Conservation (phyloP, 2,888 invertebrate genomes). For the Caenorhabditis drosophilae region DNA sequence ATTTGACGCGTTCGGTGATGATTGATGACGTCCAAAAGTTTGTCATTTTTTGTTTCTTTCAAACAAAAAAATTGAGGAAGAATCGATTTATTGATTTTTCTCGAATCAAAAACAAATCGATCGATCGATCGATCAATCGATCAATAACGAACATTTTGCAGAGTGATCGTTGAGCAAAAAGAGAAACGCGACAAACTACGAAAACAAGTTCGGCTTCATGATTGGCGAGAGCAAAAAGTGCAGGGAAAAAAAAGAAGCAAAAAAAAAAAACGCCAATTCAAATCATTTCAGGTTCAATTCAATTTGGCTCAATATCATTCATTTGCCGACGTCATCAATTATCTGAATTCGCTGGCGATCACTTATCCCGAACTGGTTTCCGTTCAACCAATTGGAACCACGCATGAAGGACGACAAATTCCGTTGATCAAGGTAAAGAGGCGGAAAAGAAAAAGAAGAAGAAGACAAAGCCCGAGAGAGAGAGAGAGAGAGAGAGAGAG, state of each 20-base stretch:
- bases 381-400: conserved; percentile 67
- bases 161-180: conserved; percentile 62
- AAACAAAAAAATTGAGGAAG: neutral
- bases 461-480: no score
- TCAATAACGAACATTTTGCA: conserved; percentile 28
- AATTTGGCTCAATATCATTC: conserved; percentile 65
- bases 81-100: no score
- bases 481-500: no score
- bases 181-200: conserved; percentile 43
- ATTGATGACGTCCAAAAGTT: conserved; percentile 67
- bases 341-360: conserved; percentile 65
- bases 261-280: no score
- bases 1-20: conserved; percentile 58
- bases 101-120: neutral
- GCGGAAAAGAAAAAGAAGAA: neutral
- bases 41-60: conserved; percentile 6
- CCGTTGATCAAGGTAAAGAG: conserved; percentile 63
- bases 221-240: conserved; percentile 54
- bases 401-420: conserved; percentile 68
- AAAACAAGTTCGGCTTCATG: conserved; percentile 44
- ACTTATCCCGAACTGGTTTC: conserved; percentile 66
- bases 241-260: no score
- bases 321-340: conserved; percentile 68
- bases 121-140: neutral
- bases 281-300: conserved; percentile 50